These are phyloP conservation scores for Gorsachius goisagi DNA, from an alignment of 2,113 vertebrate genomes.

Conservation along the genomic window DNA sequence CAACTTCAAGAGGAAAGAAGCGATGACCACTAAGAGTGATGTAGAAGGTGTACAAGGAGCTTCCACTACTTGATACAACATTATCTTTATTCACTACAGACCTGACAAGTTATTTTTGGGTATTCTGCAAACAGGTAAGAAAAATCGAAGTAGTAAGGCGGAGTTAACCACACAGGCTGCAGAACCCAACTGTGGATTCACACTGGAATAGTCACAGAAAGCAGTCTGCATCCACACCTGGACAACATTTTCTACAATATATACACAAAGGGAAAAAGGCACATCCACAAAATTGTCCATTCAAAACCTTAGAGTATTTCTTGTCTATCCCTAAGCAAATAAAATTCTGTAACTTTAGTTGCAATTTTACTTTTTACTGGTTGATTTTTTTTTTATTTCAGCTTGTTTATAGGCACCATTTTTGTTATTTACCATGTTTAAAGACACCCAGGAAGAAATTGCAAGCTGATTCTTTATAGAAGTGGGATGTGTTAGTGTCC, in stretches of 20 bases:
- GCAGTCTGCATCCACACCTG: background rate
- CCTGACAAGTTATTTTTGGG: background rate
- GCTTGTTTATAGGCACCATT: background rate
- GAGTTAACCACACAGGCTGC: background rate
- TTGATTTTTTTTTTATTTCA: background rate
- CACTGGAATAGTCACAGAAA: background rate
- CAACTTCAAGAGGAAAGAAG: background rate
- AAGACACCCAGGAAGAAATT: background rate
- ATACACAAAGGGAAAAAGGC: background rate
- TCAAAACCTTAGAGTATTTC: background rate
- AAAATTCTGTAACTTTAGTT: background rate
- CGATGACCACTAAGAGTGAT: background rate
- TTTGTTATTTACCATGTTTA: background rate
- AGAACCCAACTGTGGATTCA: background rate
- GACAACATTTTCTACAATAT: background rate
- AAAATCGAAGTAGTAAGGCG: background rate
- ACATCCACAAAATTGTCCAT: background rate
- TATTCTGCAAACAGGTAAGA: background rate
- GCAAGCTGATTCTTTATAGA: background rate
- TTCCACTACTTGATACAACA: background rate
- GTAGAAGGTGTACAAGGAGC: background rate
- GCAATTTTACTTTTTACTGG: background rate
- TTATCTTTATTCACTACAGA: background rate
- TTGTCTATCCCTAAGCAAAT: background rate
- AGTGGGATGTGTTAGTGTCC: background rate